Percentiles rank a stretch among this genome's conserved stretches.
Conservation (phyloP, 1,140 invertebrate genomes). For the Trinorchestia longiramus region DNA sequence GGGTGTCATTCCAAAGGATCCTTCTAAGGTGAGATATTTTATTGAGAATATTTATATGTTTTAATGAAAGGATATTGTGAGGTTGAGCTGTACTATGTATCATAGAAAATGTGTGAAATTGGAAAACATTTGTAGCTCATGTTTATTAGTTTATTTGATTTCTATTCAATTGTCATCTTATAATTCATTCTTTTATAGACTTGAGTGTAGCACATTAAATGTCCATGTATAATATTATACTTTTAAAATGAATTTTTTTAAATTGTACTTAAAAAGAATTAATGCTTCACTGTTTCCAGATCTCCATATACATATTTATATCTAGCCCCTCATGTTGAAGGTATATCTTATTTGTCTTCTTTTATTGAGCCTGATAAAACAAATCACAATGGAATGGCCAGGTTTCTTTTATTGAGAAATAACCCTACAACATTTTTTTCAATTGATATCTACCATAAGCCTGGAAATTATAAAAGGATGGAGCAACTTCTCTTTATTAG, state of each 20-base stretch:
- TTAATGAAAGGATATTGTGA: too few relatives aligned
- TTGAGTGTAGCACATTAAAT: too few relatives aligned
- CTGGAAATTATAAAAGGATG: background rate
- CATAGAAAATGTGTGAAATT: background rate
- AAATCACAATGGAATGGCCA: background rate
- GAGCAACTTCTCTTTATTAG: background rate
- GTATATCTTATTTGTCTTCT: background rate
- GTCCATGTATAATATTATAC: background rate
- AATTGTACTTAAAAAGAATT: background rate
- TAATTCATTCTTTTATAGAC: too few relatives aligned
- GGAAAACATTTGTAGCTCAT: background rate
- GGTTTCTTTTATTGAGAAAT: background rate
- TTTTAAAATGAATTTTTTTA: background rate
- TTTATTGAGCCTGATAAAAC: background rate
- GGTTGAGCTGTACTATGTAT: too few relatives aligned
- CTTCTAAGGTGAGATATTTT: conserved; percentile 56
- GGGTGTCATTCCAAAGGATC: conserved; percentile 59
- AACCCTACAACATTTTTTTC: background rate
- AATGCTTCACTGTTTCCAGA: background rate
- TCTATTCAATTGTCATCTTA: background rate
- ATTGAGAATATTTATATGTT: too few relatives aligned
- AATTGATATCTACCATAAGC: background rate
- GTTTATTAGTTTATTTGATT: background rate
- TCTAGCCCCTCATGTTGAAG: background rate
- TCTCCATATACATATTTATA: background rate